Percentiles rank a stretch among this genome's conserved stretches.
Conservation (phyloP, 2,888 invertebrate species). For the Hesperia comma region DNA sequence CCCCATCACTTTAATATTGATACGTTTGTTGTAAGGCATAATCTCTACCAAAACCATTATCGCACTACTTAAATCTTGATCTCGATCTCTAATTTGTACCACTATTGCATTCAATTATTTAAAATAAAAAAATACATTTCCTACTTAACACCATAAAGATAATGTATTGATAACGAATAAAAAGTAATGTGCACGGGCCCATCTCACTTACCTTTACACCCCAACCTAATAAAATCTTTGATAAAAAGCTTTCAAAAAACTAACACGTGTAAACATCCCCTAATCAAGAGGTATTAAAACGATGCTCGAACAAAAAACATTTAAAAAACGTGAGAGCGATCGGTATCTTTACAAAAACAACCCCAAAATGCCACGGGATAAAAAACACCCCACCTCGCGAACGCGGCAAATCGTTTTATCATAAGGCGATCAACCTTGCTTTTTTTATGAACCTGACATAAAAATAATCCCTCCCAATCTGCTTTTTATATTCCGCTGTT, state of each 20-base stretch:
- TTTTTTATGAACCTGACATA: slow-evolving; percentile 72
- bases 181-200: no score
- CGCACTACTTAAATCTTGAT: no score
- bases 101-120: no score
- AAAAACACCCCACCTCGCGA: slow-evolving; percentile 62
- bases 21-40: no score
- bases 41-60: no score
- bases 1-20: no score
- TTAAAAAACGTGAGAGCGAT: slow-evolving; percentile 81
- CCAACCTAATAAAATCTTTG: neutral
- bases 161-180: no score
- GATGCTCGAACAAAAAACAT: slow-evolving; percentile 59
- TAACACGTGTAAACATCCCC: slow-evolving; percentile 71
- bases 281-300: slow-evolving; percentile 69
- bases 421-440: slow-evolving; percentile 62
- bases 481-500: slow-evolving; percentile 40
- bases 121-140: no score
- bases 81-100: no score
- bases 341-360: slow-evolving; percentile 69
- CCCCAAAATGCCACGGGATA: slow-evolving; percentile 56
- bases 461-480: slow-evolving; percentile 45
- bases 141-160: no score
- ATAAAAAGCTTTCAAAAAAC: slow-evolving; percentile 46
- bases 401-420: slow-evolving; percentile 60
- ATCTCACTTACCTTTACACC: neutral